These are phyloP conservation scores for Neostethus bicornis DNA, from an alignment of 2,797 vertebrate species.

Conservation along the genomic window DNA sequence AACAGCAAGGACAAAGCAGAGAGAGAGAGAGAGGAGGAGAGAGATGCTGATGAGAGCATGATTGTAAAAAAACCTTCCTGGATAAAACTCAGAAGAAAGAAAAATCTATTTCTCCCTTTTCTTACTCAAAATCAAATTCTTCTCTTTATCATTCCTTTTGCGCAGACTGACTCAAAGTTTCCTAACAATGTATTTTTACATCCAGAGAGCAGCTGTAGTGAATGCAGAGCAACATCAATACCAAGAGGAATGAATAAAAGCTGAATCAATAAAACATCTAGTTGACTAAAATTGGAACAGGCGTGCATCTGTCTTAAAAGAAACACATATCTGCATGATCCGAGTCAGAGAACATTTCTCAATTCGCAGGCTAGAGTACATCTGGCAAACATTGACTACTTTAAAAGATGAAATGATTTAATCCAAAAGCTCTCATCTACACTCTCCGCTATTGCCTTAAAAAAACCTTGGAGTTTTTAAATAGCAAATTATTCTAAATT, in stretches of 20 bases:
- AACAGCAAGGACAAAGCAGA: constrained; percentile 58
- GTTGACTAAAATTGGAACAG: constrained; percentile 71
- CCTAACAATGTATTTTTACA: constrained; percentile 59
- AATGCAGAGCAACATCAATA: constrained; percentile 58
- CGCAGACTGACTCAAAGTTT: constrained; percentile 48
- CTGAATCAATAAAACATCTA: constrained; percentile 76
- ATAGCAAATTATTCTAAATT: constrained; percentile 78
- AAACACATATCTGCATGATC: constrained; percentile 62
- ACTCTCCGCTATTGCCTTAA: constrained; percentile 46
- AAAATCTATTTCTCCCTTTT: constrained; percentile 28
- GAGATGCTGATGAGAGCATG: constrained; percentile 54
- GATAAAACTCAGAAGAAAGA: constrained; percentile 31
- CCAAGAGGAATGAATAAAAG: constrained; percentile 67
- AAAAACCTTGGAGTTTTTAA: constrained; percentile 76
- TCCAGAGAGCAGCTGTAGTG: constrained; percentile 55
- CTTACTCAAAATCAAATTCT: constrained; percentile 6
- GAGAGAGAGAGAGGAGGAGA: constrained; percentile 36
- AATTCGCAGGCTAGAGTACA: constrained; percentile 46
- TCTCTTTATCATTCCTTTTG: constrained; percentile 32
- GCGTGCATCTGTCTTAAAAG: constrained; percentile 59
- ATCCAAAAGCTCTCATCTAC: constrained; percentile 47
- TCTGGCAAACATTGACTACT: constrained; percentile 64
- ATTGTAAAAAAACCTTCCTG: constrained; percentile 30
- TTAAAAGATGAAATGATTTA: constrained; percentile 66
- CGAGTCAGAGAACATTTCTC: constrained; percentile 58